phyloP scores from a whole-genome alignment of 2,113 vertebrate genomes.

The Rhinoptilus africanus region DNA sequence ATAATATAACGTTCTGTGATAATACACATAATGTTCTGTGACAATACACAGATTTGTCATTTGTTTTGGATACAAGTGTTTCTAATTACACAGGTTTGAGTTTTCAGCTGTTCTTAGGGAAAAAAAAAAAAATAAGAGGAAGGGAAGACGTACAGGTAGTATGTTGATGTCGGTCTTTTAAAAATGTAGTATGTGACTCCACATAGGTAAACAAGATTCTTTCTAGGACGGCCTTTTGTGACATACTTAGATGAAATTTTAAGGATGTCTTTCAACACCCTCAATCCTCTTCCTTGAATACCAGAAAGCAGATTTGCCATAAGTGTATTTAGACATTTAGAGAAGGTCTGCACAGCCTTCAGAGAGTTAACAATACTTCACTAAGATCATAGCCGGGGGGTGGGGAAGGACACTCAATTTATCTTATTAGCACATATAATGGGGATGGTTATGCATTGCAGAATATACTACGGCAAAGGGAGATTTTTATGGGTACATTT shows the following conservation, averaged over 20 bases:
- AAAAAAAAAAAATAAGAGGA: not conserved
- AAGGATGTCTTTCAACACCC: not conserved
- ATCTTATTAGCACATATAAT: no score
- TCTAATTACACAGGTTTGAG: not conserved
- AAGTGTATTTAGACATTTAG: not conserved
- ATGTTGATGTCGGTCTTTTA: not conserved
- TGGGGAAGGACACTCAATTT: no score
- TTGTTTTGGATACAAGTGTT: not conserved
- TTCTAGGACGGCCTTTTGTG: not conserved
- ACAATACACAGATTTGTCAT: not conserved
- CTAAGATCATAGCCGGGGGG: not conserved
- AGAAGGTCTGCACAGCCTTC: not conserved
- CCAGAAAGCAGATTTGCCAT: not conserved
- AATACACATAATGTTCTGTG: not conserved
- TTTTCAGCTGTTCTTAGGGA: not conserved
- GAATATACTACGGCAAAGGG: not conserved
- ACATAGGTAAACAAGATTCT: accelerated
- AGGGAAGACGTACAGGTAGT: no score
- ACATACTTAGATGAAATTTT: not conserved
- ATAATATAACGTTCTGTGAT: not conserved
- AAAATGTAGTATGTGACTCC: accelerated
- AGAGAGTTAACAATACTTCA: not conserved
- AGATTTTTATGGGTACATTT: not conserved
- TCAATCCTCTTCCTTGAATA: not conserved
- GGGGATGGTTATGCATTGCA: not conserved